A percentile compares a stretch with the other conserved stretches of the same genome.
phyloP scores from a whole-genome alignment of 1,140 invertebrate species.

The Frieseomelitta varia region DNA sequence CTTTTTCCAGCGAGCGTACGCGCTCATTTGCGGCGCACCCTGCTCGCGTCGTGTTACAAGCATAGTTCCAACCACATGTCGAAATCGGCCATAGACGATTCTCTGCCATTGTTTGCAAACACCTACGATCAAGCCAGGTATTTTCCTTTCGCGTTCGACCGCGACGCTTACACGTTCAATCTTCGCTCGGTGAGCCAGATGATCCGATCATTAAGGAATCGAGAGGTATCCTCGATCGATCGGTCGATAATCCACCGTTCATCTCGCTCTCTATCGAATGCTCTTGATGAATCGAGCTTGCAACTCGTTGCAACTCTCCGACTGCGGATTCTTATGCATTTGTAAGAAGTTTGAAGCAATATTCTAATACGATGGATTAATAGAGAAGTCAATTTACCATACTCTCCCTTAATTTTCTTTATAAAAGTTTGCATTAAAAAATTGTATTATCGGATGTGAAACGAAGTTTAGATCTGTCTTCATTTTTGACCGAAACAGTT shows the following conservation, averaged over 20 bases:
- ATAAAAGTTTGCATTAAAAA: too few relatives aligned
- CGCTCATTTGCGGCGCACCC: slow-evolving; percentile 58
- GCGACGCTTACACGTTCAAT: slow-evolving; percentile 35
- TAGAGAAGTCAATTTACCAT: too few relatives aligned
- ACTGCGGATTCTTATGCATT: too few relatives aligned
- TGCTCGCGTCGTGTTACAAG: slow-evolving; percentile 55
- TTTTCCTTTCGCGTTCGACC: slow-evolving; percentile 36
- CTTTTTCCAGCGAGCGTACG: slow-evolving; percentile 5
- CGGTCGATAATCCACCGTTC: slow-evolving; percentile 22
- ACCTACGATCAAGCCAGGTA: slow-evolving; percentile 54
- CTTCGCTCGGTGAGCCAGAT: slow-evolving; percentile 43
- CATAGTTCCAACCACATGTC: slow-evolving; percentile 54
- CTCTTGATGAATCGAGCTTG: background rate
- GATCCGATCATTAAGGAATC: slow-evolving; percentile 51
- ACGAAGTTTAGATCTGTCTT: too few relatives aligned
- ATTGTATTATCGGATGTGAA: too few relatives aligned
- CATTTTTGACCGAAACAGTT: too few relatives aligned
- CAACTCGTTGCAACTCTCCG: background rate
- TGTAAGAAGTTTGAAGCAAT: too few relatives aligned
- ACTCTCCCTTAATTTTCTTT: too few relatives aligned
- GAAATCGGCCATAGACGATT: slow-evolving; percentile 61
- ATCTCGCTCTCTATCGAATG: background rate
- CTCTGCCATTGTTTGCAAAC: slow-evolving; percentile 66
- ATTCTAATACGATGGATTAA: too few relatives aligned
- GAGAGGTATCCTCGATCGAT: slow-evolving; percentile 12